Evolutionary conservation across 2,113 vertebrate genomes (phyloP), one percentile per base, ranked within the genome.

Genomic region (Anser brachyrhynchus): DNA sequence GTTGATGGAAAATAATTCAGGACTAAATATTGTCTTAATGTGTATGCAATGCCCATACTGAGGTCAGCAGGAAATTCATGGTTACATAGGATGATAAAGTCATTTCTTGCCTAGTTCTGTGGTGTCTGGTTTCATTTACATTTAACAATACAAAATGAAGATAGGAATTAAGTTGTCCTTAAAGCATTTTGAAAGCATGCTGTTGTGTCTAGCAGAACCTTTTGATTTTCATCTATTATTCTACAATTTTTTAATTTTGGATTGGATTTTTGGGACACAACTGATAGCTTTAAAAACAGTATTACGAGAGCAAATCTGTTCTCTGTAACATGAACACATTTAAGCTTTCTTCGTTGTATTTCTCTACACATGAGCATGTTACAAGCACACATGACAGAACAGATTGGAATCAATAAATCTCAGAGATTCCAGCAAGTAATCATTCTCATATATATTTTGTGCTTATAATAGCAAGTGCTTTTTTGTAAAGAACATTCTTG

Each of bases 371-470:
- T 25, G 39, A 46, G 6, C 58, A 7, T 11, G 9, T 55, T 57
- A 43, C 1, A 3, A 46, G 13, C 41, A 44, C 0, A 1, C 6
- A 5, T 10, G 22, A 21, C 25, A 49, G 35, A 75, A 26, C 18
- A 66, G 29, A 55, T 15, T 35, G 11, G 18, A 84, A 73, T 59
- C 28, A 75, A 71, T 4, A 44, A 29, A 57, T 29, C 14, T 46
- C 41, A 13, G 17, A 5, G 37, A 52, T 66, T 69, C 23, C 20
- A 69, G 54, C 20, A 46, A n/a, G 43, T 70, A 20, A 29, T 35
- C 7, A 44, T 58, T 64, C 18, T 52, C 16, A 9, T 57, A 15
- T 52, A 3, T 35, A 35, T n/a, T 4, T 54, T 69, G 16, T 41
- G 11, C 29, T 74, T 59, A 11, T 19, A 58, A 51, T 3, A 44